A percentile compares a stretch with the other conserved stretches of the same genome.
Conservation (phyloP, 2,113 vertebrate genomes). For the Vulpes lagopus region DNA sequence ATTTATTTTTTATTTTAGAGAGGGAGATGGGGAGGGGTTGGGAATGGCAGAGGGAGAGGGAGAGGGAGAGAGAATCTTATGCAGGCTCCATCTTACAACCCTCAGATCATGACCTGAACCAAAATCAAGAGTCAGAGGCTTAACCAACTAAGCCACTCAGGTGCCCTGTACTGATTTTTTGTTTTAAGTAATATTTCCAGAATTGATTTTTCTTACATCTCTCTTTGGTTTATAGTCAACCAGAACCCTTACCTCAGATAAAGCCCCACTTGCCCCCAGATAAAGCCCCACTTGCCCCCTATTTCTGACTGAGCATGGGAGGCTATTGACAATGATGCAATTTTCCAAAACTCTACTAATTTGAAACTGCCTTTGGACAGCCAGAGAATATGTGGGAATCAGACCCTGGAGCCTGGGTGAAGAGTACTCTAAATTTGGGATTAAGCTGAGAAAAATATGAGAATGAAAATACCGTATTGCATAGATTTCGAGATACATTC, state of each 20-base stretch:
- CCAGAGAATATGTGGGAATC: not conserved
- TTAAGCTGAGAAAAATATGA: not conserved
- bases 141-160: not conserved
- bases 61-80: not conserved
- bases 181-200: not conserved
- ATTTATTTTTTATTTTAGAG: not conserved
- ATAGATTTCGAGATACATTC: not conserved
- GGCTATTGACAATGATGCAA: not conserved
- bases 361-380: not conserved
- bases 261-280: not conserved
- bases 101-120: not conserved
- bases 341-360: not conserved
- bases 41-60: not conserved
- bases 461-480: not conserved
- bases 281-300: not conserved
- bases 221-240: constrained; percentile 1
- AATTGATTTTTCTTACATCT: not conserved
- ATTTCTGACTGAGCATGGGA: not conserved
- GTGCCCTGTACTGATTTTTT: not conserved
- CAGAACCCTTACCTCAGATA: constrained; percentile 11
- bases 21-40: not conserved
- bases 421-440: not conserved
- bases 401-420: not conserved
- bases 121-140: not conserved
- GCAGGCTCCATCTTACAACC: not conserved